A percentile compares a stretch with the other conserved stretches of the same genome.
phyloP scores from a whole-genome alignment of 2,113 vertebrate genomes.

The Urocolius indicus region DNA sequence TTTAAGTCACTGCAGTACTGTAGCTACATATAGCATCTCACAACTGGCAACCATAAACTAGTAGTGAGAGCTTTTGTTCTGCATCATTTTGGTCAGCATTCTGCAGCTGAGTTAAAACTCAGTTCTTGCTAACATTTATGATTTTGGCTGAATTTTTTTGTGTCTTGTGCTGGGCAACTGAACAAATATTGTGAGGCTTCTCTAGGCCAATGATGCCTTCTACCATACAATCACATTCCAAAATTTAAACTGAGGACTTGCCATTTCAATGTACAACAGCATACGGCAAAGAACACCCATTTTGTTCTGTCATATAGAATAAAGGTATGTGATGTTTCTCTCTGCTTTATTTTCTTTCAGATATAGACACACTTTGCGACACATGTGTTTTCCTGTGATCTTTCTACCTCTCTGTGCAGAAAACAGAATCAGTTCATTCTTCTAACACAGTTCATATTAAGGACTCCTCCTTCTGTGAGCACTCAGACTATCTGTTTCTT shows the following conservation, averaged over 20 bases:
- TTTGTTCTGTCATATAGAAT: not conserved
- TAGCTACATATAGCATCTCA: not conserved
- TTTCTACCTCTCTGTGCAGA: not conserved
- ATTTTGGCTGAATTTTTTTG: not conserved
- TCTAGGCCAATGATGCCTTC: not conserved
- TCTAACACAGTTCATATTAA: not conserved
- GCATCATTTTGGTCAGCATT: not conserved
- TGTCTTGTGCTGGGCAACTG: not conserved
- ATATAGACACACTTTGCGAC: not conserved
- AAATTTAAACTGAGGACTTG: not conserved
- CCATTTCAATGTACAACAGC: not conserved
- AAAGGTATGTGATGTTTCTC: not conserved
- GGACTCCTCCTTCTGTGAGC: not conserved
- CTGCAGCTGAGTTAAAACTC: not conserved
- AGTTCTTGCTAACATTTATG: not conserved
- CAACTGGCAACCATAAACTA: not conserved
- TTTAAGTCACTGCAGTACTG: not conserved
- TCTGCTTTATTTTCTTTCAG: slow-evolving; percentile 28
- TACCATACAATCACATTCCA: not conserved
- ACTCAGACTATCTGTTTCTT: not conserved
- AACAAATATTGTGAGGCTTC: not conserved
- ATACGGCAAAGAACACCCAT: not conserved
- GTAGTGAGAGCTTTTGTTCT: not conserved
- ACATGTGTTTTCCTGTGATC: not conserved
- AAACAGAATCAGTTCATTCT: not conserved